Evolutionary conservation across 2,888 invertebrate species (phyloP).

Genomic region (Muscina levida): DNA sequence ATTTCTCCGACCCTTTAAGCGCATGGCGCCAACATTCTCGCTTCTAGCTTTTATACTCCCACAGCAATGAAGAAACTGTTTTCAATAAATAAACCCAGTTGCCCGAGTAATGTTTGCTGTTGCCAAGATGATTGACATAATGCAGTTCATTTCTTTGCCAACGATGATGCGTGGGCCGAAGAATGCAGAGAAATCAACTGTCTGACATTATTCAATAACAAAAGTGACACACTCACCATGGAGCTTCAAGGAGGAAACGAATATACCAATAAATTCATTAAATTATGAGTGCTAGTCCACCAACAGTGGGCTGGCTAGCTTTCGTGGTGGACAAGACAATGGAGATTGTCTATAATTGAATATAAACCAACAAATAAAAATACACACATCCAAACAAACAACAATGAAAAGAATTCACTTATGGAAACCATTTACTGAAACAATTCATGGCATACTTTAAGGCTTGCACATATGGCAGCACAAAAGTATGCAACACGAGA

Average conservation of each 20-base stretch:
- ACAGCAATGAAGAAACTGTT: no score
- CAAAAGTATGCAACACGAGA: conserved; percentile 55
- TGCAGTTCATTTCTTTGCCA: conserved; percentile 1
- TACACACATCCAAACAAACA: background rate
- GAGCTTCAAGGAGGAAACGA: background rate
- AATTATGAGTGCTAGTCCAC: background rate
- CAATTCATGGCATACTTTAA: conserved; percentile 49
- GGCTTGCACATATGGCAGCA: conserved; percentile 29
- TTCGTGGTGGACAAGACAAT: conserved; percentile 2
- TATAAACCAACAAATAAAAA: conserved; percentile 5
- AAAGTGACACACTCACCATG: background rate
- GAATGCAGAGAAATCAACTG: background rate
- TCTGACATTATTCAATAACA: background rate
- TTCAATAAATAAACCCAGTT: background rate
- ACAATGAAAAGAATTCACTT: conserved; percentile 14
- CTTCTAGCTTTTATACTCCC: no score
- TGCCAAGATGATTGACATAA: conserved; percentile 11
- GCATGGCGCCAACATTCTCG: no score
- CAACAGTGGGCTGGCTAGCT: background rate
- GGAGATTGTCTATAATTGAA: conserved; percentile 4
- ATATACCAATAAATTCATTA: conserved; percentile 2
- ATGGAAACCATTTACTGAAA: background rate
- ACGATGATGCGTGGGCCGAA: background rate
- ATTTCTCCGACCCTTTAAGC: no score
- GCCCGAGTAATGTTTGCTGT: background rate